Evolutionary conservation across 2,888 invertebrate genomes (phyloP).

Genomic region (Petrolisthes manimaculis): DNA sequence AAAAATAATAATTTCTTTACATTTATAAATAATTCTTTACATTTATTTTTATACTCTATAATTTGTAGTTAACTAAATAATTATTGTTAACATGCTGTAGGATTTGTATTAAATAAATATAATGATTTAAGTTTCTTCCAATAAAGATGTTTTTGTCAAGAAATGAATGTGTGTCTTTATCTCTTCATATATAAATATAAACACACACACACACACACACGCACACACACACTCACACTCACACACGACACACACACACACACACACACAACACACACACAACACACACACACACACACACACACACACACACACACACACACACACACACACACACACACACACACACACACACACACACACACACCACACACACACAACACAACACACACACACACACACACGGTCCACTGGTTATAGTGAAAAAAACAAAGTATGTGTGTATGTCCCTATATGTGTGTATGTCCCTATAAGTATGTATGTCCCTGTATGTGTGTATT

Average conservation of each 20-base stretch:
- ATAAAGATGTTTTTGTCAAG: too few relatives aligned
- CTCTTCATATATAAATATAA: too few relatives aligned
- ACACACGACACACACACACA: too few relatives aligned
- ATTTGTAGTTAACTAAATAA: too few relatives aligned
- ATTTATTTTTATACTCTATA: too few relatives aligned
- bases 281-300: too few relatives aligned
- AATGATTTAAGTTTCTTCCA: too few relatives aligned
- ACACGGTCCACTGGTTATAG: background rate
- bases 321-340: slow-evolving; percentile 22
- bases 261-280: too few relatives aligned
- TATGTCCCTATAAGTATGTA: background rate
- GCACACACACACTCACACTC: background rate
- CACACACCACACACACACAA: background rate
- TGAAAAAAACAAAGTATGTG: background rate
- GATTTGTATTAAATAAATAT: too few relatives aligned
- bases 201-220: background rate
- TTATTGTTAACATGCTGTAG: too few relatives aligned
- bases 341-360: background rate
- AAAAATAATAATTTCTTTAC: background rate
- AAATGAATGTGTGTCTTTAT: too few relatives aligned
- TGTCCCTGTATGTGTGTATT: background rate
- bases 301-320: slow-evolving; percentile 22
- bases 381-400: background rate
- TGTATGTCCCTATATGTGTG: background rate
- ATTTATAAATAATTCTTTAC: too few relatives aligned